phyloP scores from a whole-genome alignment of 2,113 vertebrate species.

The Nibea coibor region DNA sequence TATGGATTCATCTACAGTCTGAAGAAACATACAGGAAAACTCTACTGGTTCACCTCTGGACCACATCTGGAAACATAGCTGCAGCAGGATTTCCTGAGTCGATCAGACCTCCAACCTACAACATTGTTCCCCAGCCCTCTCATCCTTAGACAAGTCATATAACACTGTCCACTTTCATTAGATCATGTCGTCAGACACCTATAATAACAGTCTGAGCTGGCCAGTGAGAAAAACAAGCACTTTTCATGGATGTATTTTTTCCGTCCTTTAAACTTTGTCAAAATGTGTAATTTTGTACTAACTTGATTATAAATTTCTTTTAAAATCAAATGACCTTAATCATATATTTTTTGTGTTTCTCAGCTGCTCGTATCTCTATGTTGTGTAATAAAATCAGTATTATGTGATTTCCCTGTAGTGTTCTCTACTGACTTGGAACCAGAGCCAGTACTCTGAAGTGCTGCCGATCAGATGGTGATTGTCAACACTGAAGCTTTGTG shows the following conservation, averaged over 20 bases:
- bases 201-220: no score
- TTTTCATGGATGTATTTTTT: no score
- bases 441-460: slow-evolving; percentile 8
- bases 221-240: no score
- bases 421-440: neutral
- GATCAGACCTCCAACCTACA: no score
- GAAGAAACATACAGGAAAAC: neutral
- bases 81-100: no score
- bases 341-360: neutral
- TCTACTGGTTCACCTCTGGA: neutral
- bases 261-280: no score
- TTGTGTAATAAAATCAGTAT: neutral
- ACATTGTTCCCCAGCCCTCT: no score
- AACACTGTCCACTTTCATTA: no score
- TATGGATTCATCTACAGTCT: neutral
- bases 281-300: neutral
- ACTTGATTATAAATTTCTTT: neutral
- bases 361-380: neutral
- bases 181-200: no score
- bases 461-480: neutral
- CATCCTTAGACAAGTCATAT: no score
- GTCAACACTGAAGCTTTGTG: slow-evolving; percentile 4
- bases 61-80: no score
- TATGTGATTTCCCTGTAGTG: neutral
- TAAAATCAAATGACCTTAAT: neutral